phyloP scores from a whole-genome alignment of 1,140 invertebrate genomes.

The Plutomurus gul region DNA sequence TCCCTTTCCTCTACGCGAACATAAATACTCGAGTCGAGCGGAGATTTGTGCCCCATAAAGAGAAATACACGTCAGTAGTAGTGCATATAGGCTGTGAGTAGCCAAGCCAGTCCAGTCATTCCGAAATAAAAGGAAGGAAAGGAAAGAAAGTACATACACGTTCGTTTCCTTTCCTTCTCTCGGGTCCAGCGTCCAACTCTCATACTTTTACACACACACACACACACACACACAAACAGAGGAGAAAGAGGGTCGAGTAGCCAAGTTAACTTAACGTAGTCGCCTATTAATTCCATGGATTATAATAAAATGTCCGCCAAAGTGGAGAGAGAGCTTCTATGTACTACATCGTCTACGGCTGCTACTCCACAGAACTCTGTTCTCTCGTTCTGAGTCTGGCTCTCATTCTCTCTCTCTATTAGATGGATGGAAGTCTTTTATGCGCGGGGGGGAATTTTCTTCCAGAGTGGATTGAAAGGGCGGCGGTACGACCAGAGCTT shows the following conservation, averaged over 20 bases:
- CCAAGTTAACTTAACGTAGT: background rate
- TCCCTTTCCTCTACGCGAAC: background rate
- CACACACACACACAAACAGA: too few relatives aligned
- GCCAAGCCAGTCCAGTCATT: too few relatives aligned
- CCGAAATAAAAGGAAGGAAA: background rate
- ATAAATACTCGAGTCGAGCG: background rate
- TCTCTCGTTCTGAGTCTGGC: too few relatives aligned
- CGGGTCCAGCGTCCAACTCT: too few relatives aligned
- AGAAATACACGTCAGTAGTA: background rate
- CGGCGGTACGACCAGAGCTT: background rate
- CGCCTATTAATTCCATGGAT: conserved; percentile 17
- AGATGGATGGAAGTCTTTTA: conserved; percentile 25
- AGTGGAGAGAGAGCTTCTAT: too few relatives aligned
- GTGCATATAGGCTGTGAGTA: too few relatives aligned
- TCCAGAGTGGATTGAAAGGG: conserved; percentile 17
- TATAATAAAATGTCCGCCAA: conserved; percentile 22
- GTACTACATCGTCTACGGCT: too few relatives aligned
- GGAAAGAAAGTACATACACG: background rate
- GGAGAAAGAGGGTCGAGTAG: background rate
- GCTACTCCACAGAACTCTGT: too few relatives aligned
- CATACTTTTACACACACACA: too few relatives aligned
- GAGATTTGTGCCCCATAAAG: too few relatives aligned
- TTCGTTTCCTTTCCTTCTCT: background rate
- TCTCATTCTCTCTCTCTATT: too few relatives aligned
- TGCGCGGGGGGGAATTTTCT: conserved; percentile 21